A percentile compares a stretch with the other conserved stretches of the same genome.
Evolutionary conservation across 2,113 vertebrate species (phyloP).

Genomic region (Ceuthmochares aereus): DNA sequence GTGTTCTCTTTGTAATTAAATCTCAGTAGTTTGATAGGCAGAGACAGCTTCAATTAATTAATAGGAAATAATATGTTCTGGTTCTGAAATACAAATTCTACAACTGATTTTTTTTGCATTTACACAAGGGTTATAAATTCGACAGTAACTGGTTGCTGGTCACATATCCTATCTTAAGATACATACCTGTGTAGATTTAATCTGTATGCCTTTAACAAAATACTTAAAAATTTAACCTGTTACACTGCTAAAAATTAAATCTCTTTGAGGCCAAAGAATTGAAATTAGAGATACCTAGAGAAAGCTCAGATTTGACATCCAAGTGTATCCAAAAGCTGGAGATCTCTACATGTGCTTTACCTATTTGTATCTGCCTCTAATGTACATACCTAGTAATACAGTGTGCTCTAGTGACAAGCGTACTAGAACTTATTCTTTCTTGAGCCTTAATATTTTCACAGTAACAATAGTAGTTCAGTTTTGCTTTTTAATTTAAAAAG

Average conservation of each 20-base stretch:
- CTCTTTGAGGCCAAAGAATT: not conserved
- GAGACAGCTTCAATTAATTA: not conserved
- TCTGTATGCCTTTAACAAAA: not conserved
- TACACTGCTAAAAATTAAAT: not conserved
- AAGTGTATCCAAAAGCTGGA: not conserved
- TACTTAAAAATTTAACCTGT: not conserved
- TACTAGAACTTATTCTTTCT: not conserved
- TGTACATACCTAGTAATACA: fast-evolving
- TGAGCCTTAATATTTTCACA: not conserved
- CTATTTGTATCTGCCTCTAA: not conserved
- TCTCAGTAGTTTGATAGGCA: not conserved
- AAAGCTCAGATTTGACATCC: not conserved
- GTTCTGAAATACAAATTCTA: not conserved
- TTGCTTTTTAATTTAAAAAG: not conserved
- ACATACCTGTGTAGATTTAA: not conserved
- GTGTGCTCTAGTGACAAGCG: not conserved
- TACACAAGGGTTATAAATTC: not conserved
- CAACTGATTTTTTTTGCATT: not conserved
- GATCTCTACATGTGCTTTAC: not conserved
- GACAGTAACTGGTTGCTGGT: not conserved
- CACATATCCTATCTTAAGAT: not conserved
- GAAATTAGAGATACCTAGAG: not conserved
- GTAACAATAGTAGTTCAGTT: not conserved
- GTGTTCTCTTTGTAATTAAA: not conserved
- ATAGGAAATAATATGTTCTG: not conserved